Evolutionary conservation across 1,140 invertebrate species (phyloP), one percentile per base, ranked within the genome.

Genomic region (Akabosia matsudoensis): DNA sequence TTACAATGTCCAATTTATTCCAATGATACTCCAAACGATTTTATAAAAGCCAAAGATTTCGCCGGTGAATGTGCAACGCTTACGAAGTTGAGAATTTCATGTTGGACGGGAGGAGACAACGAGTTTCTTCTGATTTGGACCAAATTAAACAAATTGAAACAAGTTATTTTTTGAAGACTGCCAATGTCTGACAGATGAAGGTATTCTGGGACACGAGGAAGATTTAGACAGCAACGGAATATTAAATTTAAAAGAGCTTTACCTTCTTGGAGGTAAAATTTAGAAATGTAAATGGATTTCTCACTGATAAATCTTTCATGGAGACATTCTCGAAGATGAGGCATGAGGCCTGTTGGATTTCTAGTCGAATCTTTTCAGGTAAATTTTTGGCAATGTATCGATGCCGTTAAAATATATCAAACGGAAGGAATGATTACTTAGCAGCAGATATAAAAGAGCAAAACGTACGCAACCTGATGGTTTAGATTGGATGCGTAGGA

Each of bases 341-440:
- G n/a, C n/a, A n/a, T n/a, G n/a, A n/a, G 61, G 4, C 61, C 31
- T 3, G 31, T 30, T 10, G 13, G 10, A 2, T 31, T 67, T 28
- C 28, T 67, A 13, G 61, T 67, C 31, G 61, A 67, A 67, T 67
- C 61, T 30, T 67, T 28, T 30, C 61, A 67, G 4, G 61, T 67
- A 67, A 67, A 4, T 14, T n/a, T 14, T n/a, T n/a, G n/a, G 10
- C 22, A 61, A 61, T 61, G n/a, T n/a, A n/a, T n/a, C n/a, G n/a
- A n/a, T n/a, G n/a, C n/a, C n/a, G n/a, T n/a, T n/a, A n/a, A n/a
- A n/a, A n/a, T n/a, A n/a, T n/a, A n/a, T n/a, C n/a, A n/a, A n/a
- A n/a, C n/a, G n/a, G n/a, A n/a, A n/a, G n/a, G n/a, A n/a, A n/a
- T n/a, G n/a, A n/a, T n/a, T n/a, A n/a, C n/a, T n/a, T n/a, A n/a